Percentiles rank a stretch among this genome's conserved stretches.
Evolutionary conservation across 2,797 vertebrate genomes (phyloP).

Genomic region (Propithecus perrieri): DNA sequence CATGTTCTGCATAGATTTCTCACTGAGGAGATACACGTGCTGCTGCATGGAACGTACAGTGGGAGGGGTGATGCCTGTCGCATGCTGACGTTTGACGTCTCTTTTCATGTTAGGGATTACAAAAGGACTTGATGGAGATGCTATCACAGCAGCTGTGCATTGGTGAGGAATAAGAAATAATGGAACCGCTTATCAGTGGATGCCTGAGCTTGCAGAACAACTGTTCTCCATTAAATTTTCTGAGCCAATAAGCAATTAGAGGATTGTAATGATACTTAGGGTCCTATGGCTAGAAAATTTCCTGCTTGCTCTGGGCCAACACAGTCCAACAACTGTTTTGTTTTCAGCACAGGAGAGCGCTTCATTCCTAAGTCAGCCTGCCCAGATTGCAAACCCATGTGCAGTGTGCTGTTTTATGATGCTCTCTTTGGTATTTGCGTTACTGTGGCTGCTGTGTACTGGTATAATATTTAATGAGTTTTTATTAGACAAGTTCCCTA

Average conservation of each 20-base stretch:
- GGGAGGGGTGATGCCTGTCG: accelerated
- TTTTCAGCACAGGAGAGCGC: not conserved
- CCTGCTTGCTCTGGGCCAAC: not conserved
- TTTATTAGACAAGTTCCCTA: not conserved
- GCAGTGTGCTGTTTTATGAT: not conserved
- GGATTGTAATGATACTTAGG: not conserved
- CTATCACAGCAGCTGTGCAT: not conserved
- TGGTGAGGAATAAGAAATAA: not conserved
- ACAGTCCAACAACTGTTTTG: not conserved
- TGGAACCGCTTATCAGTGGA: not conserved
- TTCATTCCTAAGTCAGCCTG: not conserved
- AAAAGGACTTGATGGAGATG: not conserved
- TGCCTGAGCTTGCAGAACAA: not conserved
- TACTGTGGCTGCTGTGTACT: not conserved
- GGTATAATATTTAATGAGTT: not conserved
- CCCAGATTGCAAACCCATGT: not conserved
- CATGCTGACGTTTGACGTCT: not conserved
- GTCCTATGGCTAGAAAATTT: not conserved
- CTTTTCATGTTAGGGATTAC: not conserved
- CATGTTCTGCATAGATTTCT: not conserved
- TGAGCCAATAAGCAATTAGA: not conserved
- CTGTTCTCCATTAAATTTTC: not conserved
- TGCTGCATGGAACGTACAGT: accelerated
- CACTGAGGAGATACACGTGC: not conserved
- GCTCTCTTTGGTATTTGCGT: not conserved